phyloP scores from a whole-genome alignment of 2,888 invertebrate genomes.

The Cryptops parisi region DNA sequence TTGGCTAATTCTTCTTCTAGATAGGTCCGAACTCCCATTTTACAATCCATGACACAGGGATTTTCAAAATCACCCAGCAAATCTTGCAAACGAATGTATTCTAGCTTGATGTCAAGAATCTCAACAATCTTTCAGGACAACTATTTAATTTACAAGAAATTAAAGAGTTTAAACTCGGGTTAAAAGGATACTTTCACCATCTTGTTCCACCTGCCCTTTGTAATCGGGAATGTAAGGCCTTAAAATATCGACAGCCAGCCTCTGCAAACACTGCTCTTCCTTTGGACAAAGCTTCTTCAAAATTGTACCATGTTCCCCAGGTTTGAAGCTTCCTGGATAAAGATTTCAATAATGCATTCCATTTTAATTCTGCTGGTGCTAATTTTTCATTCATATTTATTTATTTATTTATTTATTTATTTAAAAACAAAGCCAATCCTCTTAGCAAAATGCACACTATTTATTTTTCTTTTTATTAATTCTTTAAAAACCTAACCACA shows the following conservation, averaged over 20 bases:
- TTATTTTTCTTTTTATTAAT: no score
- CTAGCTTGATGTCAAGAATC: conserved; percentile 21
- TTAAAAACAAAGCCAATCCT: no score
- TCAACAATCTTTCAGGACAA: neutral
- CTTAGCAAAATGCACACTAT: no score
- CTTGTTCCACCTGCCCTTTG: conserved; percentile 49
- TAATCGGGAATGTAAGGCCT: conserved; percentile 85
- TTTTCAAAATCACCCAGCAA: conserved; percentile 76
- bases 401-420: no score
- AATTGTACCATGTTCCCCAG: conserved; percentile 83
- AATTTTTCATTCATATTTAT: no score
- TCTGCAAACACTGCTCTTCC: conserved; percentile 75
- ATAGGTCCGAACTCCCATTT: conserved; percentile 87
- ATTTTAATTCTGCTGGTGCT: no score
- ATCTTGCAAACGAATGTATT: conserved; percentile 81
- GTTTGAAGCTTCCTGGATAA: conserved; percentile 83
- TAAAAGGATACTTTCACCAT: conserved; percentile 22
- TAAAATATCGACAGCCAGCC: conserved; percentile 74
- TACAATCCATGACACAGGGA: conserved; percentile 95
- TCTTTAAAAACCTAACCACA: no score
- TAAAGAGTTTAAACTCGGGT: neutral
- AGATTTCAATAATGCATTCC: no score
- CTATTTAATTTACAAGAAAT: neutral
- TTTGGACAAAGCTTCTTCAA: conserved; percentile 80
- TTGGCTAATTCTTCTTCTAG: conserved; percentile 88